Percentiles rank a stretch among this genome's conserved stretches.
These are phyloP conservation scores for Noctua janthina DNA, from an alignment of 2,888 invertebrate genomes.

Conservation along the genomic window DNA sequence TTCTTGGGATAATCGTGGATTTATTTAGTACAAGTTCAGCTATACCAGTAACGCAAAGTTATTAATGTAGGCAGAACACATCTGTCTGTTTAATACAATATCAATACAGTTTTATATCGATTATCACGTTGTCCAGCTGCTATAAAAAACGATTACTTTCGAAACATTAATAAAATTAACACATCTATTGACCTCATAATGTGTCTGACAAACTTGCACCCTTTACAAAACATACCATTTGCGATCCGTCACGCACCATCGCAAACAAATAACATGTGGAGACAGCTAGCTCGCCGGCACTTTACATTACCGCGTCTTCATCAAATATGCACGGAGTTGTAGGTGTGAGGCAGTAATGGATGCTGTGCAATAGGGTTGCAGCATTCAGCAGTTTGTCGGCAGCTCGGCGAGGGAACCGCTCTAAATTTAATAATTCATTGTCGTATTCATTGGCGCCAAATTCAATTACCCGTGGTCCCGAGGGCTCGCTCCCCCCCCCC, in stretches of 20 bases:
- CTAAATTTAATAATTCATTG: conserved; percentile 89
- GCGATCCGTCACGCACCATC: conserved; percentile 66
- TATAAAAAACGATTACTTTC: conserved; percentile 60
- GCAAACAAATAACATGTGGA: conserved; percentile 48
- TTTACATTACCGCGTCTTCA: conserved; percentile 39
- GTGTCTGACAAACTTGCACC: conserved; percentile 67
- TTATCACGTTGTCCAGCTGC: conserved; percentile 52
- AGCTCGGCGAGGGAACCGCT: conserved; percentile 71
- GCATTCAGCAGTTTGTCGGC: conserved; percentile 46
- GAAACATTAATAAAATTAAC: conserved; percentile 67
- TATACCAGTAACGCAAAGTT: not conserved
- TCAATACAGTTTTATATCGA: conserved; percentile 14
- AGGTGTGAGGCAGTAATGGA: conserved; percentile 60
- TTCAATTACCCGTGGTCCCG: conserved; percentile 84
- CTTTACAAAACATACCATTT: conserved; percentile 61
- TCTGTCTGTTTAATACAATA: not conserved
- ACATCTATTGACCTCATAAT: conserved; percentile 74
- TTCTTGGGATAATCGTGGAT: not conserved
- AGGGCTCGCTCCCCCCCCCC: conserved; percentile 68
- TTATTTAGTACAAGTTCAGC: not conserved
- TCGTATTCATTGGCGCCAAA: conserved; percentile 88
- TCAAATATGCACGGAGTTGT: conserved; percentile 17
- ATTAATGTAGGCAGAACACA: not conserved
- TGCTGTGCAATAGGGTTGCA: conserved; percentile 55
- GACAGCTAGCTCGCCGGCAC: conserved; percentile 13